phyloP scores from a whole-genome alignment of 2,888 invertebrate genomes.

The Venusia cambrica region DNA sequence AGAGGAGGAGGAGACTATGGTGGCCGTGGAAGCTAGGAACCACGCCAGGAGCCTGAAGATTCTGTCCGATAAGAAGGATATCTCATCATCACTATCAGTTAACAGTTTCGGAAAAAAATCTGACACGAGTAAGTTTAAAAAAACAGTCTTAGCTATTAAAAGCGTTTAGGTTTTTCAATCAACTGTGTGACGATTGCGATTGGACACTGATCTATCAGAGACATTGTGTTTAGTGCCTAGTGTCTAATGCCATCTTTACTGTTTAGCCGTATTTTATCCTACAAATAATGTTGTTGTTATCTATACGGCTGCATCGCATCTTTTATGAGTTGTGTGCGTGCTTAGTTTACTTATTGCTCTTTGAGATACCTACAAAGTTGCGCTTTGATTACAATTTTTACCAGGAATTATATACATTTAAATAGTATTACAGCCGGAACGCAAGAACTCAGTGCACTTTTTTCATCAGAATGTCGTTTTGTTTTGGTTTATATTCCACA shows the following conservation, averaged over 20 bases:
- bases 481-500: too few species aligned
- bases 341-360: not conserved
- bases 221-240: too few species aligned
- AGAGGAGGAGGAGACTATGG: conserved; percentile 81
- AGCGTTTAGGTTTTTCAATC: not conserved
- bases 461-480: too few species aligned
- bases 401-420: too few species aligned
- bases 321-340: conserved; percentile 4
- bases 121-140: conserved; percentile 51
- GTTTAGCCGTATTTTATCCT: too few species aligned
- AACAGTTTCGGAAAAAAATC: conserved; percentile 81
- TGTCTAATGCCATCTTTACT: too few species aligned
- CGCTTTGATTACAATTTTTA: too few species aligned
- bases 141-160: not conserved
- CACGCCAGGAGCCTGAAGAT: conserved; percentile 66
- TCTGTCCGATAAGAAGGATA: conserved; percentile 70
- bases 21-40: conserved; percentile 80
- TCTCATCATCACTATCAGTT: conserved; percentile 81
- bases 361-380: too few species aligned
- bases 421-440: too few species aligned
- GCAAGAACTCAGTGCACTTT: too few species aligned
- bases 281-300: conserved; percentile 1
- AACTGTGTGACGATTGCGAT: too few species aligned
- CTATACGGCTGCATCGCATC: not conserved
- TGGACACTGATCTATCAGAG: too few species aligned